phyloP scores from a whole-genome alignment of 30 jellyfish, hydroid and myxozoan species.

The Aurelia sp. region DNA sequence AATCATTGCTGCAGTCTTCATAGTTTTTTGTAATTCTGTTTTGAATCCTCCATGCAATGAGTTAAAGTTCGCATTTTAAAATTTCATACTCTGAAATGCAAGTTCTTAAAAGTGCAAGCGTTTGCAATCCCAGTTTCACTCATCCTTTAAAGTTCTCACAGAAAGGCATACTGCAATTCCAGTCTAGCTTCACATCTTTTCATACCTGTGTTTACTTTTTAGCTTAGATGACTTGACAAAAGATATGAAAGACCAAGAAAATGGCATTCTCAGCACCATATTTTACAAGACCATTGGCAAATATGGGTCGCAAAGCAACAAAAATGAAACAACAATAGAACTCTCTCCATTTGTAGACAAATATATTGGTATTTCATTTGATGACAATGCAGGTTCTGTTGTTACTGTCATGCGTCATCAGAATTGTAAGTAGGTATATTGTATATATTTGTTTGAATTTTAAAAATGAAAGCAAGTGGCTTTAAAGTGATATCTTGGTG shows the following conservation, averaged over 20 bases:
- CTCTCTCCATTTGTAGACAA: conserved; percentile 47
- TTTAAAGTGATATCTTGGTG: neutral
- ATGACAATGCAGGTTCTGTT: neutral
- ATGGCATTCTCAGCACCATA: conserved; percentile 15
- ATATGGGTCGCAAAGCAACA: neutral
- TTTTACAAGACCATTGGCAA: neutral
- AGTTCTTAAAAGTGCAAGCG: too few species aligned
- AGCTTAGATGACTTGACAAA: conserved; percentile 24
- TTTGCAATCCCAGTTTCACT: too few species aligned
- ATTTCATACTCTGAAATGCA: too few species aligned
- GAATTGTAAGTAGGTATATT: neutral
- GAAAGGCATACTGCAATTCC: too few species aligned
- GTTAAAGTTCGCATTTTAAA: too few species aligned
- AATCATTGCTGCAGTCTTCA: too few species aligned
- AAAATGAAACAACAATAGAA: conserved; percentile 23
- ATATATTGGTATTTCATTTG: conserved; percentile 26
- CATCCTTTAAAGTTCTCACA: too few species aligned
- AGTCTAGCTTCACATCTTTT: too few species aligned
- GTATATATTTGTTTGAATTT: neutral
- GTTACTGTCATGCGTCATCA: conserved; percentile 4
- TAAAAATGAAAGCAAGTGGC: neutral
- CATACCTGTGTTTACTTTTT: neutral
- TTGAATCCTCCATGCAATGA: too few species aligned
- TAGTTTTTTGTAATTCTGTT: too few species aligned
- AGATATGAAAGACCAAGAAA: conserved; percentile 11